Conservation (phyloP, 2,113 vertebrate species). For the Bucco capensis region DNA sequence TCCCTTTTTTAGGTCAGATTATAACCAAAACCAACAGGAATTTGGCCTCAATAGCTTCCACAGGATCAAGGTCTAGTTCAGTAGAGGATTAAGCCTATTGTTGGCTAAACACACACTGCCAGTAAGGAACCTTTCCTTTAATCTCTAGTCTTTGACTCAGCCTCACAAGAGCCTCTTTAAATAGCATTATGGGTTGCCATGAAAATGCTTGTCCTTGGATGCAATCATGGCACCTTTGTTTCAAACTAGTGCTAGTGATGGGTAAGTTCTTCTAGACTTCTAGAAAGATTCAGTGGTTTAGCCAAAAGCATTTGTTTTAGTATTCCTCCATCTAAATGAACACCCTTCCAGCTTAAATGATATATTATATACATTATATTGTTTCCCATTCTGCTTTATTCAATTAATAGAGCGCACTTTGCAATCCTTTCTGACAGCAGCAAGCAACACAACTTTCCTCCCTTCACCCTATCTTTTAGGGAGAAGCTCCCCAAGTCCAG, state of each 20-base stretch:
- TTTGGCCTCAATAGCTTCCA: slow-evolving; percentile 4
- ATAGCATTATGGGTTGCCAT: not conserved
- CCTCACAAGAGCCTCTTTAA: not conserved
- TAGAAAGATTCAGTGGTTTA: not conserved
- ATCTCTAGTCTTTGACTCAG: not conserved
- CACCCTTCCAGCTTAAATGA: not conserved
- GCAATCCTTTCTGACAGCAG: not conserved
- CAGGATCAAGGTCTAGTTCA: not conserved
- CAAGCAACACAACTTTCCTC: too few species aligned
- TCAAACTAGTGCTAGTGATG: not conserved
- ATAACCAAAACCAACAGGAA: not conserved
- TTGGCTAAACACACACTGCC: not conserved
- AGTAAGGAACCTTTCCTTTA: not conserved
- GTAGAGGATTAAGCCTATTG: not conserved
- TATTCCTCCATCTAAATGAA: not conserved
- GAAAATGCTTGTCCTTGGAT: not conserved
- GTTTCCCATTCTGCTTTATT: not conserved
- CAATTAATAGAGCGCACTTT: not conserved
- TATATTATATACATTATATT: not conserved
- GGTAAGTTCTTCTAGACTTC: not conserved
- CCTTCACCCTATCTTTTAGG: too few species aligned
- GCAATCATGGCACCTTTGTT: not conserved
- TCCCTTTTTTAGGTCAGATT: slow-evolving; percentile 9
- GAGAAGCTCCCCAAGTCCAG: not conserved
- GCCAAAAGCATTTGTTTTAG: not conserved